Evolutionary conservation across 1,140 invertebrate genomes (phyloP), one percentile per base, ranked within the genome.

Genomic region (Arion vulgaris): DNA sequence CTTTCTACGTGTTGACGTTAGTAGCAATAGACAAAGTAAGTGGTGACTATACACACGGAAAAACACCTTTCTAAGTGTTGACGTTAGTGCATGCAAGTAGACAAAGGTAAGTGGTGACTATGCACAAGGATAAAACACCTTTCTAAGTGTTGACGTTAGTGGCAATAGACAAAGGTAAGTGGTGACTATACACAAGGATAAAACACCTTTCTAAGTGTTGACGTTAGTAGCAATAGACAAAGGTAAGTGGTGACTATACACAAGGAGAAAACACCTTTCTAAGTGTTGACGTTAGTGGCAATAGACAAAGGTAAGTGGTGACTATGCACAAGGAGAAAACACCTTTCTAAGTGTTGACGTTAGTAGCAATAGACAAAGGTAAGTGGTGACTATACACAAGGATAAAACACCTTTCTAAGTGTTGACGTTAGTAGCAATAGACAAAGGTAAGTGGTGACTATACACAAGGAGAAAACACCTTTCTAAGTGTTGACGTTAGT

Each of bases 321-420:
- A 94, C 94, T 85, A 92, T 98, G 79, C 96, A 97, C 85, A 94
- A 97, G 86, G 97, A 99, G n/a, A 95, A 94, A 88, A 95, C 96
- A 89, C 93, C 95, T 0, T 94, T 96, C 89, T 97, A 98, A 92
- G 95, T 96, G 88, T 93, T 98, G 7, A 93, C 95, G 71, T 95
- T 98, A 1, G 95, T 96, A 91, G 97, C 97, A 0, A 95, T 94
- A 0, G 97, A 98, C n/a, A n/a, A n/a, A n/a, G n/a, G n/a, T n/a
- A n/a, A n/a, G n/a, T n/a, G n/a, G n/a, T n/a, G n/a, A n/a, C n/a
- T n/a, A n/a, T n/a, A n/a, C n/a, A n/a, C n/a, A n/a, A n/a, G n/a
- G n/a, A n/a, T n/a, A 95, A 94, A 88, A 95, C 96, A 89, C 93
- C 95, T 0, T 94, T 96, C 89, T 97, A 98, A 92, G 95, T 96